Evolutionary conservation across 2,888 invertebrate species (phyloP).

Genomic region (Harpalus rubripes): DNA sequence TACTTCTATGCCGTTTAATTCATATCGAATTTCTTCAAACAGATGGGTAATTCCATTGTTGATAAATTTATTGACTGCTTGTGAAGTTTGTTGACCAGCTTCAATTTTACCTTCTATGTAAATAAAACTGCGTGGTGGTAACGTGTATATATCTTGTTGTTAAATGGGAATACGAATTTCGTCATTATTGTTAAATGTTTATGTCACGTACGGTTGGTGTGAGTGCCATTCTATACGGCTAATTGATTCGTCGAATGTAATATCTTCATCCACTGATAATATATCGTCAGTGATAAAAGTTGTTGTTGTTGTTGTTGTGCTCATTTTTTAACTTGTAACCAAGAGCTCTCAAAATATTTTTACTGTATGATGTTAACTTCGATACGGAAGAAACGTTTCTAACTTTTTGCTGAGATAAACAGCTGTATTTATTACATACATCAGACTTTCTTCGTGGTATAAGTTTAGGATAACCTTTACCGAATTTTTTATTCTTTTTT

Average conservation of each 20-base stretch:
- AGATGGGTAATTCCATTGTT: conserved; percentile 69
- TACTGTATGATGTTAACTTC: background rate
- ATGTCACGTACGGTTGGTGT: conserved; percentile 70
- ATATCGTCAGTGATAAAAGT: background rate
- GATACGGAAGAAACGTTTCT: background rate
- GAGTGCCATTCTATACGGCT: conserved; percentile 69
- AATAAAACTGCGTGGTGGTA: conserved; percentile 70
- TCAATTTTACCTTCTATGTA: conserved; percentile 69
- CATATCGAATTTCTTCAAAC: conserved; percentile 74
- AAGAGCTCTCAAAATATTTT: background rate
- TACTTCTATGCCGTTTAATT: conserved; percentile 73
- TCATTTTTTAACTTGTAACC: conserved; percentile 16
- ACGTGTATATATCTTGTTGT: conserved; percentile 70
- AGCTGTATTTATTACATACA: no score
- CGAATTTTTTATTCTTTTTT: no score
- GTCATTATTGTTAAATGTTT: conserved; percentile 71
- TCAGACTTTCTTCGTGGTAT: no score
- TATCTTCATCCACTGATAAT: background rate
- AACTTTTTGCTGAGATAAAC: background rate
- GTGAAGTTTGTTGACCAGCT: background rate
- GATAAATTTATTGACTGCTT: conserved; percentile 45
- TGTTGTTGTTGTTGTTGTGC: background rate
- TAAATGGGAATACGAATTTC: conserved; percentile 72
- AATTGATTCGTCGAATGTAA: background rate
- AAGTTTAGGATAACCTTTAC: no score